phyloP scores from a whole-genome alignment of 2,888 invertebrate species.

The Coecobrya sp. region DNA sequence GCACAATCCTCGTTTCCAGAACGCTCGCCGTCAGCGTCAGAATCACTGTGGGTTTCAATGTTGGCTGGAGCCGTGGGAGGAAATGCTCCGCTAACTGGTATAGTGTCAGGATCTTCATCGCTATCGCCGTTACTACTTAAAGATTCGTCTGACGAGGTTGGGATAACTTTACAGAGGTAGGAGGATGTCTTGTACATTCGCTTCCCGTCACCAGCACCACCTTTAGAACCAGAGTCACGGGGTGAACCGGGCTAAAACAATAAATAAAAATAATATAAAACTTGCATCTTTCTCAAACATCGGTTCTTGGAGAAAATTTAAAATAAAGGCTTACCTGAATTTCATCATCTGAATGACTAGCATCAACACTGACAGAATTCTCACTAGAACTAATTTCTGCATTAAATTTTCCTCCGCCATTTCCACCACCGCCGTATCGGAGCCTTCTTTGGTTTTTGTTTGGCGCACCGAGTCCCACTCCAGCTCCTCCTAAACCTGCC shows the following conservation, averaged over 20 bases:
- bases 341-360: constrained; percentile 94
- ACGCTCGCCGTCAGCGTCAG: constrained; percentile 88
- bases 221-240: constrained; percentile 53
- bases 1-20: constrained; percentile 87
- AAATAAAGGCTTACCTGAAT: constrained; percentile 88
- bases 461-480: not conserved
- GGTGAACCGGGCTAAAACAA: constrained; percentile 63
- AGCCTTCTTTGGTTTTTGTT: constrained; percentile 68
- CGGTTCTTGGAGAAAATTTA: too few relatives aligned
- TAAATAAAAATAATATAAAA: not conserved
- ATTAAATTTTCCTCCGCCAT: constrained; percentile 68
- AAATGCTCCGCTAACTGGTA: constrained; percentile 80
- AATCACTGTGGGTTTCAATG: constrained; percentile 87
- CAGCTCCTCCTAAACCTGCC: constrained; percentile 87
- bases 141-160: constrained; percentile 84
- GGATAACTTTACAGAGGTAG: constrained; percentile 77
- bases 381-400: constrained; percentile 91
- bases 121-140: constrained; percentile 81
- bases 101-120: constrained; percentile 79
- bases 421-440: constrained; percentile 27
- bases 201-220: constrained; percentile 30
- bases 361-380: constrained; percentile 94
- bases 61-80: constrained; percentile 82
- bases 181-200: constrained; percentile 66
- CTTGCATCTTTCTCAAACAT: too few relatives aligned